phyloP scores from a whole-genome alignment of 2,797 vertebrate genomes.

The Propithecus perrieri region DNA sequence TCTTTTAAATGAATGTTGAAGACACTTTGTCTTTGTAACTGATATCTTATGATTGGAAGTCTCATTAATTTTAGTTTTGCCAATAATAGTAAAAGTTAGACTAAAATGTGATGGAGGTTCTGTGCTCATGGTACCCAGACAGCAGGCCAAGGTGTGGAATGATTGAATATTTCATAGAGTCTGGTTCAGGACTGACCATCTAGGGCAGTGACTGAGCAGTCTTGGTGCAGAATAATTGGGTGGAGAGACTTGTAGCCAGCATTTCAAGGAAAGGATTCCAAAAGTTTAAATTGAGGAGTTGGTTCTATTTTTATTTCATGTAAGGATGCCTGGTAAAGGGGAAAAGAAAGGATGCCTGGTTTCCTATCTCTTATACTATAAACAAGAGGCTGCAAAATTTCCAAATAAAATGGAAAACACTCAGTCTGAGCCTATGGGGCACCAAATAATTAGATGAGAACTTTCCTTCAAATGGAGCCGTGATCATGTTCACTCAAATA shows the following conservation, averaged over 20 bases:
- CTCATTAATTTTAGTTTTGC: not conserved
- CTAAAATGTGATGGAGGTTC: not conserved
- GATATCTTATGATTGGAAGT: not conserved
- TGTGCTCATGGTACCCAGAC: not conserved
- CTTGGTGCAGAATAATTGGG: conserved; percentile 8
- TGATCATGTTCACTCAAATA: not conserved
- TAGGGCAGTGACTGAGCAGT: not conserved
- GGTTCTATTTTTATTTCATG: conserved; percentile 61
- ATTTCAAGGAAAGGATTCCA: conserved; percentile 51
- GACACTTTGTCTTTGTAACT: not conserved
- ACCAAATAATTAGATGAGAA: conserved; percentile 24
- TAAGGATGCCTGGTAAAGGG: not conserved
- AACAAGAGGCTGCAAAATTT: conserved; percentile 47
- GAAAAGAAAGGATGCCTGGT: not conserved
- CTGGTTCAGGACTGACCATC: not conserved
- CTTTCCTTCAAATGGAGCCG: not conserved
- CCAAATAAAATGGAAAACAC: conserved; percentile 57
- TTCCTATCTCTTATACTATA: conserved; percentile 42
- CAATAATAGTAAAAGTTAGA: conserved; percentile 26
- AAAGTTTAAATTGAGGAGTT: conserved; percentile 43
- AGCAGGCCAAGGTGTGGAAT: not conserved
- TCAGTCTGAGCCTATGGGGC: not conserved
- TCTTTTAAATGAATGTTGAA: not conserved
- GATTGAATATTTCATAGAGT: conserved; percentile 1
- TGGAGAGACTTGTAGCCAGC: not conserved